phyloP scores from a whole-genome alignment of 2,113 vertebrate genomes.

The Bubo blakistoni region DNA sequence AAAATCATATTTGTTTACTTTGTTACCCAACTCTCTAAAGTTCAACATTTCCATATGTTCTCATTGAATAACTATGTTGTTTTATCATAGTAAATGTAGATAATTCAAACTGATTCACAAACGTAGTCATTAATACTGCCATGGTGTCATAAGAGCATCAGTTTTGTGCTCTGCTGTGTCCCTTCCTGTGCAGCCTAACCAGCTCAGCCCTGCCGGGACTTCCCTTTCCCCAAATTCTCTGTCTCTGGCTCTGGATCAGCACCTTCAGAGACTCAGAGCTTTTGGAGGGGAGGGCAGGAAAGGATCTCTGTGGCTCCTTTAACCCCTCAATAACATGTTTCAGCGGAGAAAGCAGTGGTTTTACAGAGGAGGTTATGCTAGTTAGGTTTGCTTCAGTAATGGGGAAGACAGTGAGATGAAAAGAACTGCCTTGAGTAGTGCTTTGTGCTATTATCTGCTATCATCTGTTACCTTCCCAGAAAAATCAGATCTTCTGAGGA shows the following conservation, averaged over 20 bases:
- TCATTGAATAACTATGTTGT: background rate
- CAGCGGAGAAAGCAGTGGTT: background rate
- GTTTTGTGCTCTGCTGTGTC: background rate
- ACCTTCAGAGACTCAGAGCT: background rate
- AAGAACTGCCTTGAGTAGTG: background rate
- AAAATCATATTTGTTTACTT: background rate
- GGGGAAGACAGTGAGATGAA: background rate
- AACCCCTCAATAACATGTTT: background rate
- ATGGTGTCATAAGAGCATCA: background rate
- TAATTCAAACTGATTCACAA: background rate
- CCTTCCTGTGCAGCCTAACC: background rate
- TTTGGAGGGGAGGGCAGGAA: background rate
- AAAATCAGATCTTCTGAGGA: background rate
- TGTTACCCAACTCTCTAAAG: background rate
- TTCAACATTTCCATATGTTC: background rate
- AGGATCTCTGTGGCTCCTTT: background rate
- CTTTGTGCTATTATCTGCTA: background rate
- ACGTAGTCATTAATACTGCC: background rate
- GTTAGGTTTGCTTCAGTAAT: background rate
- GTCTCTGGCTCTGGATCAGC: background rate
- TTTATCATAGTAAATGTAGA: background rate
- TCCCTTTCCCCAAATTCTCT: background rate
- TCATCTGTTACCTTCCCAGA: background rate
- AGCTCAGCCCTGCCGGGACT: background rate
- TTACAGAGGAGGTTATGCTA: background rate